A percentile compares a stretch with the other conserved stretches of the same genome.
Evolutionary conservation across 2,797 vertebrate genomes (phyloP).

Genomic region (Onychomys arenicola): DNA sequence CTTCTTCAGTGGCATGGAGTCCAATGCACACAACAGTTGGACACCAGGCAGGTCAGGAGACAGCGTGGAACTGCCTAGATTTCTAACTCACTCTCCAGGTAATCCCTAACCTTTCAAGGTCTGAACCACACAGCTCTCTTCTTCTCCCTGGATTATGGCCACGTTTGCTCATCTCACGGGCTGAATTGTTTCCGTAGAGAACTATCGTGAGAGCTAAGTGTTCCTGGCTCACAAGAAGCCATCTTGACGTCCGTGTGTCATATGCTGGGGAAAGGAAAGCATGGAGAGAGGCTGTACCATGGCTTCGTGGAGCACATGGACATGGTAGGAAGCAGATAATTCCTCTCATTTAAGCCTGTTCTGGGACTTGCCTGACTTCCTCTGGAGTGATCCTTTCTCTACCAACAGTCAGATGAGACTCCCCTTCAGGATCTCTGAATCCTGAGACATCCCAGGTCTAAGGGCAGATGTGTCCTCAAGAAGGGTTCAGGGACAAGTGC

Average conservation of each 20-base stretch:
- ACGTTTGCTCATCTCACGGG: neutral
- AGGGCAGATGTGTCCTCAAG: neutral
- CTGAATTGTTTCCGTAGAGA: neutral
- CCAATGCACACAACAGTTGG: neutral
- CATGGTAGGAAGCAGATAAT: neutral
- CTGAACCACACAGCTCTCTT: neutral
- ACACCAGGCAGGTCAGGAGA: neutral
- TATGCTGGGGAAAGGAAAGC: neutral
- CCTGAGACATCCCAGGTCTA: neutral
- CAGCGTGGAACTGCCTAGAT: neutral
- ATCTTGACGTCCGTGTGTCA: neutral
- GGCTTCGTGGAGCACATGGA: neutral
- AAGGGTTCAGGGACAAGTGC: slow-evolving; percentile 20
- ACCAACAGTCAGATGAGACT: neutral
- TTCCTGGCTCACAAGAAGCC: neutral
- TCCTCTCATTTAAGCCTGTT: neutral
- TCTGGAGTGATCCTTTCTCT: neutral
- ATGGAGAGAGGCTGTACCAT: neutral
- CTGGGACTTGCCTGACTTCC: neutral
- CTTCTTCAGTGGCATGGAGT: neutral
- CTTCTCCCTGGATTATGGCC: too few species aligned
- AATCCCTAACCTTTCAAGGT: neutral
- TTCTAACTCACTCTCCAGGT: neutral
- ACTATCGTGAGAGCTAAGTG: neutral
- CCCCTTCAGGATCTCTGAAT: neutral